Percentiles rank a stretch among this genome's conserved stretches.
Conservation (phyloP, 2,888 invertebrate genomes). For the Erebia aethiops region DNA sequence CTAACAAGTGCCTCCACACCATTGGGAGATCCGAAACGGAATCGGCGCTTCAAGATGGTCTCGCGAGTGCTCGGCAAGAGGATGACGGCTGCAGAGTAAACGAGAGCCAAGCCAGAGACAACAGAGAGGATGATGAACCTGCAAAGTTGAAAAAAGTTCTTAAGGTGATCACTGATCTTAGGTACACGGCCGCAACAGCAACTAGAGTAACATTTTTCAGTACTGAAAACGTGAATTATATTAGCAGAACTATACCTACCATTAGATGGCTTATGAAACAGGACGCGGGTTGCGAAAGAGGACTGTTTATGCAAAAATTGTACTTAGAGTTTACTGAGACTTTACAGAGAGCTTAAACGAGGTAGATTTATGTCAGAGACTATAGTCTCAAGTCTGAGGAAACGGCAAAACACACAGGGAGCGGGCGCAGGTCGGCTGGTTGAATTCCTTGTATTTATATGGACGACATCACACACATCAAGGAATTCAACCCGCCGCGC, state of each 20-base stretch:
- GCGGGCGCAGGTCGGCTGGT: too few relatives aligned
- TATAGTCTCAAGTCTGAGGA: too few relatives aligned
- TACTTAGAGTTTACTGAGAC: too few relatives aligned
- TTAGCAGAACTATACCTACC: not conserved
- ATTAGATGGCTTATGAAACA: too few relatives aligned
- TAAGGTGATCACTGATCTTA: not conserved
- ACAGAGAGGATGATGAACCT: conserved; percentile 93
- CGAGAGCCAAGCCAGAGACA: conserved; percentile 89
- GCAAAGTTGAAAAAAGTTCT: conserved; percentile 16
- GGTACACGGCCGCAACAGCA: not conserved
- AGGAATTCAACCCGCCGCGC: too few relatives aligned
- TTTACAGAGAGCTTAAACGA: too few relatives aligned
- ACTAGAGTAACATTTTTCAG: not conserved
- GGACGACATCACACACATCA: too few relatives aligned
- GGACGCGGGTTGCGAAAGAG: too few relatives aligned
- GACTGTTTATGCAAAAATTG: too few relatives aligned
- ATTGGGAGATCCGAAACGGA: conserved; percentile 89
- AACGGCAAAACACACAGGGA: too few relatives aligned
- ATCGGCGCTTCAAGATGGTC: conserved; percentile 90
- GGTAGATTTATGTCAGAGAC: too few relatives aligned
- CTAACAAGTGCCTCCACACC: conserved; percentile 89
- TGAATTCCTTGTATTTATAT: too few relatives aligned
- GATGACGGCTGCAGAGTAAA: conserved; percentile 91
- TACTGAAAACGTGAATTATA: not conserved
- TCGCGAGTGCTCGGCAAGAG: conserved; percentile 91